Percentiles rank a stretch among this genome's conserved stretches.
These are phyloP conservation scores for Danio tinwini DNA, from an alignment of 2,797 vertebrate species.

Conservation along the genomic window DNA sequence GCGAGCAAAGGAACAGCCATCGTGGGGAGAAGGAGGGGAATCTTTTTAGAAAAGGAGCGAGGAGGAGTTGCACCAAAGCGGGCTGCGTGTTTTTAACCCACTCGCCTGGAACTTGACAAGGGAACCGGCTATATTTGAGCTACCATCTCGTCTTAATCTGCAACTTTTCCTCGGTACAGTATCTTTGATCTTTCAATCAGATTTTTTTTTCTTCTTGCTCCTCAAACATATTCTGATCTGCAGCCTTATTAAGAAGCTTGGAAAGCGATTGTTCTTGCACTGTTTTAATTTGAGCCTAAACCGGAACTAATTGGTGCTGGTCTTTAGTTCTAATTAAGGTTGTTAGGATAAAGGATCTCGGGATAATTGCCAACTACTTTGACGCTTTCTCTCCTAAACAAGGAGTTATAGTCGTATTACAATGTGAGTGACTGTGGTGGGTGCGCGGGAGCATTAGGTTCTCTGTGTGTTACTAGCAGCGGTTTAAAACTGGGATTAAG, in stretches of 20 bases:
- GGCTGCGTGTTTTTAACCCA: conserved; percentile 65
- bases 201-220: conserved; percentile 9
- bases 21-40: conserved; percentile 36
- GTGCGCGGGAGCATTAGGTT: conserved; percentile 46
- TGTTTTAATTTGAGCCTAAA: conserved; percentile 23
- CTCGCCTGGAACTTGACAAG: conserved; percentile 65
- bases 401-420: conserved; percentile 28
- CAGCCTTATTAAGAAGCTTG: conserved; percentile 43
- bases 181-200: conserved; percentile 48
- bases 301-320: conserved; percentile 44
- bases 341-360: conserved; percentile 34
- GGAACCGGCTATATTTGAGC: conserved; percentile 55
- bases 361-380: conserved; percentile 66
- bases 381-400: conserved; percentile 64
- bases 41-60: conserved; percentile 48
- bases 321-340: conserved; percentile 50
- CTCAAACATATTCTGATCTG: conserved; percentile 33
- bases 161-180: conserved; percentile 59
- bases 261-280: conserved; percentile 8
- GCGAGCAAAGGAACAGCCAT: conserved; percentile 53
- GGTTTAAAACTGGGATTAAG: conserved; percentile 68
- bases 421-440: conserved; percentile 79
- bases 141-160: conserved; percentile 48
- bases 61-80: conserved; percentile 56
- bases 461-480: conserved; percentile 53